Evolutionary conservation across 2,113 vertebrate species (phyloP).

Genomic region (Tympanuchus pallidicinctus): DNA sequence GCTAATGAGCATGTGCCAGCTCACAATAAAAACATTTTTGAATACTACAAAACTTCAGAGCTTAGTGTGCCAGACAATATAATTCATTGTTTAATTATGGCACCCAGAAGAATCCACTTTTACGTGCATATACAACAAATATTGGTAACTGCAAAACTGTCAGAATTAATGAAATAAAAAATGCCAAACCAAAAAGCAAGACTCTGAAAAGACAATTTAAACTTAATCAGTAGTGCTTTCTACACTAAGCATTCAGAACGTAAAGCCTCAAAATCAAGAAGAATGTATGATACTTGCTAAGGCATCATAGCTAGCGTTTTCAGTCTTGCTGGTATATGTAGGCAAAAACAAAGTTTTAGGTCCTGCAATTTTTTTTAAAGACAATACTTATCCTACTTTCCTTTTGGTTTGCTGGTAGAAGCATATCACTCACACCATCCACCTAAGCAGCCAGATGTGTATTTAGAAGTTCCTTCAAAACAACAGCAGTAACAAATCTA

Average conservation of each 20-base stretch:
- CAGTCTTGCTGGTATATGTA: neutral
- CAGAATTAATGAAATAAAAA: constrained; percentile 46
- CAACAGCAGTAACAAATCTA: neutral
- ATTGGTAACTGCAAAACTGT: neutral
- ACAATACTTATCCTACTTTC: neutral
- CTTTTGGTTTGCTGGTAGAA: neutral
- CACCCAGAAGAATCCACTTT: constrained; percentile 22
- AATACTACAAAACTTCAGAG: constrained; percentile 75
- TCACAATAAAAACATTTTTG: constrained; percentile 76
- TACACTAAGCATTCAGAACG: neutral
- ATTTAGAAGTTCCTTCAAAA: constrained; percentile 16
- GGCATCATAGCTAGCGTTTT: neutral
- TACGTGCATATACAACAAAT: constrained; percentile 1
- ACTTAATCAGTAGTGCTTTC: neutral
- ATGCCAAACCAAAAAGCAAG: constrained; percentile 17
- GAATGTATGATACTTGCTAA: neutral
- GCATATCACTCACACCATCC: neutral
- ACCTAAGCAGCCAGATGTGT: neutral
- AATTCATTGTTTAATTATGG: constrained; percentile 54
- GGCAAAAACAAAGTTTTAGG: neutral
- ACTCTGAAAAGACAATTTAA: neutral
- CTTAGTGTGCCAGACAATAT: constrained; percentile 56
- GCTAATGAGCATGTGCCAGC: constrained; percentile 81
- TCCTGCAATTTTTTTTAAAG: neutral
- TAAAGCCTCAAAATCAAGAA: neutral